Evolutionary conservation across 92 coral and sea anemone species (phyloP).

Genomic region (Siderastrea radians): DNA sequence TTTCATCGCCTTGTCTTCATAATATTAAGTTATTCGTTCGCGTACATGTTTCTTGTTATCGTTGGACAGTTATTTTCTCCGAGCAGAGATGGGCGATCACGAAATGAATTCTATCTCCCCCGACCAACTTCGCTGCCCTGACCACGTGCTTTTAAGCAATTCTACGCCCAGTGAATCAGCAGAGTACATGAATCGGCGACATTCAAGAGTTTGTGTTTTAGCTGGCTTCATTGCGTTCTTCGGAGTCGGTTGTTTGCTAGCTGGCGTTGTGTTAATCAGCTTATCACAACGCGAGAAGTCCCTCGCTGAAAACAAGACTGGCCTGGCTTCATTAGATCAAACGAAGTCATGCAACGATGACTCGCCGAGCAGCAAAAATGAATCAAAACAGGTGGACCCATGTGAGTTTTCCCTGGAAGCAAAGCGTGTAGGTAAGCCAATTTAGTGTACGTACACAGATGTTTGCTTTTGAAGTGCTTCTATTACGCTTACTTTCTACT

Average conservation of each 20-base stretch:
- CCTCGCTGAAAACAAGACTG: background rate
- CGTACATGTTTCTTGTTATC: background rate
- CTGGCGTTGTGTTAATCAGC: slow-evolving; percentile 28
- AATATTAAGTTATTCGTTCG: background rate
- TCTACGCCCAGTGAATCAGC: slow-evolving; percentile 4
- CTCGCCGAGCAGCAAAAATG: background rate
- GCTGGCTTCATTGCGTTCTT: background rate
- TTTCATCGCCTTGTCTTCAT: background rate
- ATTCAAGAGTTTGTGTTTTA: slow-evolving; percentile 8
- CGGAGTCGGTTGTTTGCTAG: slow-evolving; percentile 29
- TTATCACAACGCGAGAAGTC: slow-evolving; percentile 8
- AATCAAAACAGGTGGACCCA: slow-evolving; percentile 19
- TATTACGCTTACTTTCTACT: background rate
- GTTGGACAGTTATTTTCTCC: background rate
- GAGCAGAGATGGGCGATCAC: slow-evolving; percentile 26
- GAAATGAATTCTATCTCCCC: slow-evolving; percentile 19
- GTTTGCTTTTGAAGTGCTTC: background rate
- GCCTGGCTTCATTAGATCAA: background rate
- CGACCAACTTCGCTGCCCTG: slow-evolving; percentile 8
- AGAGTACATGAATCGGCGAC: background rate
- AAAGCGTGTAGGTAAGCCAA: slow-evolving; percentile 47
- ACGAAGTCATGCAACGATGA: background rate
- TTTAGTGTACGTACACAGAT: background rate
- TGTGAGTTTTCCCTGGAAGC: slow-evolving; percentile 75
- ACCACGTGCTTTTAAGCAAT: background rate